Evolutionary conservation across 2,113 vertebrate genomes (phyloP), one percentile per base, ranked within the genome.

Genomic region (Redunca redunca): DNA sequence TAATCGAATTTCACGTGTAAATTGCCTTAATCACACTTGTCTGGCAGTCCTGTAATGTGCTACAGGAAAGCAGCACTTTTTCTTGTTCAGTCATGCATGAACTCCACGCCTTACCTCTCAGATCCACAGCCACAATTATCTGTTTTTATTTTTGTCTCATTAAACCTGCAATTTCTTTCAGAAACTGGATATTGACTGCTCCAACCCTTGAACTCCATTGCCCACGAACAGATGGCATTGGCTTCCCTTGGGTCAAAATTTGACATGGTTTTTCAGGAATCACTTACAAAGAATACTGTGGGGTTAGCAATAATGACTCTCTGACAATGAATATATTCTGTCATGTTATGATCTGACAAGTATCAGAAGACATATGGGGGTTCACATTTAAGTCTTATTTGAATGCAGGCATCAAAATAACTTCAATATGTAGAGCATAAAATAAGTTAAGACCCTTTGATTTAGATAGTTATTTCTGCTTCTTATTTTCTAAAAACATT

Each of bases 1-100:
- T 94, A 92, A 98, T 96, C 77, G 10, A 96, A 96, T 96, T 97
- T 55, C 77, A 95, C 21, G 43, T 95, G 95, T n/a, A 98, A 98
- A 96, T 92, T 95, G 82, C 52, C 50, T 97, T 96, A 95, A 97
- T 95, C 93, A 55, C 87, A 98, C 55, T 95, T 74, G 50, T 88
- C 86, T 97, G 90, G 77, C 48, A 95, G 53, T 53, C 52, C 36
- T 23, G 43, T 58, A 83, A 53, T 0, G 30, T 88, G 15, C 58
- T 36, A 55, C 1, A 2, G 50, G 60, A 94, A 78, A 92, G 82
- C 36, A 43, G 40, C 33, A 11, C 30, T 77, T 92, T 95, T 92
- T 30, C 46, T 7, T 96, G 92, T 98, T 82, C 60, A 84, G 85
- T 95, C 78, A 92, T 40, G 19, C 80, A 8, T 48, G 87, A 19